A percentile compares a stretch with the other conserved stretches of the same genome.
phyloP scores from a whole-genome alignment of 2,797 vertebrate genomes.

The Poecile montanus region DNA sequence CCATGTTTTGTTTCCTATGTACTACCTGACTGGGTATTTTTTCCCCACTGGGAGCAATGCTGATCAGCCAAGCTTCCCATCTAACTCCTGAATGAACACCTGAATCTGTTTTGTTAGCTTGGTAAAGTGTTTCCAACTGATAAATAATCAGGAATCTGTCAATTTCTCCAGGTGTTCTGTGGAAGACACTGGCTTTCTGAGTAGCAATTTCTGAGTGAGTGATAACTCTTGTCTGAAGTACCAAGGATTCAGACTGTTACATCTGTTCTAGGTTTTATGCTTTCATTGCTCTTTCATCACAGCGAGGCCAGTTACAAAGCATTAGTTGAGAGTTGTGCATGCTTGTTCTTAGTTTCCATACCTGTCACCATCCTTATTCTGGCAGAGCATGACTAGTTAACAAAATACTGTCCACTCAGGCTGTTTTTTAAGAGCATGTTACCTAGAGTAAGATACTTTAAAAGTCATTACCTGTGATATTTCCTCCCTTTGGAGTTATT shows the following conservation, averaged over 20 bases:
- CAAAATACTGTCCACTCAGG: neutral
- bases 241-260: neutral
- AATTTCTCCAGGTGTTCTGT: neutral
- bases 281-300: neutral
- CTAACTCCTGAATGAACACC: neutral
- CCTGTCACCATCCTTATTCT: neutral
- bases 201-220: neutral
- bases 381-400: neutral
- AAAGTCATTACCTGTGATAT: neutral
- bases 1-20: neutral
- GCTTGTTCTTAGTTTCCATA: neutral
- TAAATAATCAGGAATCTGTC: neutral
- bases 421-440: neutral
- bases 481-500: neutral
- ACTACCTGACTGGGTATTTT: neutral
- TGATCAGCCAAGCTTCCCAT: neutral
- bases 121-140: neutral
- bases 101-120: neutral
- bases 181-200: neutral
- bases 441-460: rapidly evolving
- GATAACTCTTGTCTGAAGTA: neutral
- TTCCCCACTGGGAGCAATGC: neutral
- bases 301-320: neutral
- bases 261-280: neutral
- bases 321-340: neutral